phyloP scores from a whole-genome alignment of 2,113 vertebrate species.

The Procavia capensis region DNA sequence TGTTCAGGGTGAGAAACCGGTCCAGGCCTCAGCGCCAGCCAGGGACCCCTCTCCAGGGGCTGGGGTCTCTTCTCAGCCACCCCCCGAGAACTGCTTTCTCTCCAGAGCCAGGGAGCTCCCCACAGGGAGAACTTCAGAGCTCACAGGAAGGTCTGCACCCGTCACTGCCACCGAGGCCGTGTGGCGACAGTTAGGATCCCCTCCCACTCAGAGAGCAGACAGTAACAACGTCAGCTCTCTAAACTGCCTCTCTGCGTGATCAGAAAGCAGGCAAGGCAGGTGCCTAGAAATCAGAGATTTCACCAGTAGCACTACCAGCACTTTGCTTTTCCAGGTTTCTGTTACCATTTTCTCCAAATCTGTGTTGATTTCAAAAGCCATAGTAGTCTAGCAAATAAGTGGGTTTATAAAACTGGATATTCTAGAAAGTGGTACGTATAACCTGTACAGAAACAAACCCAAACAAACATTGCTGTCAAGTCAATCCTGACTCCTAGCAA shows the following conservation, averaged over 20 bases:
- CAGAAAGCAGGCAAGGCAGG: accelerated
- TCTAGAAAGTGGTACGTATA: background rate
- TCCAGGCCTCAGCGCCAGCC: background rate
- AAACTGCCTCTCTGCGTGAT: accelerated
- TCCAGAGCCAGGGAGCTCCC: background rate
- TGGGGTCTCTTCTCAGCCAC: background rate
- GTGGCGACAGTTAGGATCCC: background rate
- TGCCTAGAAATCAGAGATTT: accelerated
- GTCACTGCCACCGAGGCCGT: background rate
- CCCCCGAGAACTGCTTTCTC: background rate
- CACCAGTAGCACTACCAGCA: too few relatives aligned
- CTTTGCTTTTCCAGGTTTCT: background rate
- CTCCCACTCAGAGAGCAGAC: accelerated
- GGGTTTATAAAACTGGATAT: background rate
- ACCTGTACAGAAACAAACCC: too few relatives aligned
- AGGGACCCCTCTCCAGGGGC: accelerated
- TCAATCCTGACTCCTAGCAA: too few relatives aligned
- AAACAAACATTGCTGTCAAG: too few relatives aligned
- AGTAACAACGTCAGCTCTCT: background rate
- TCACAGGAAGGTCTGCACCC: accelerated
- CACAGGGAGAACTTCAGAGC: background rate
- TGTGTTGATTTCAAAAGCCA: background rate
- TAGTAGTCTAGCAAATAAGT: background rate
- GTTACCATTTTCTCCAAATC: background rate
- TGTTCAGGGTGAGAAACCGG: background rate